Conservation (phyloP, 2,797 vertebrate species). For the Mallotus villosus region DNA sequence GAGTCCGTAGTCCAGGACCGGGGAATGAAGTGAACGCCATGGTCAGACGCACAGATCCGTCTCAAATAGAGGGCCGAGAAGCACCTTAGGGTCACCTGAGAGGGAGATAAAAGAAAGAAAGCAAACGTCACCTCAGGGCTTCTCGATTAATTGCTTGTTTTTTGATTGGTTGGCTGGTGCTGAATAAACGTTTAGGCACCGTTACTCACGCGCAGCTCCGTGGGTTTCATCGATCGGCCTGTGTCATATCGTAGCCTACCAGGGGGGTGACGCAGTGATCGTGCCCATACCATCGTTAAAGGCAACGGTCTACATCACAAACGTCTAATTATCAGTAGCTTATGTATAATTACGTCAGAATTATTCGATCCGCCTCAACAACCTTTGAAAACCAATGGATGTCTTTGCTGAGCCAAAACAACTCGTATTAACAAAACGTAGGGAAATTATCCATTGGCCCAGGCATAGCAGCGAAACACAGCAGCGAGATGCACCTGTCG, state of each 20-base stretch:
- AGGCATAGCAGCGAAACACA: constrained; percentile 9
- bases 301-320: background rate
- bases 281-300: constrained; percentile 8
- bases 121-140: background rate
- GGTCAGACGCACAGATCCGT: constrained; percentile 59
- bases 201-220: constrained; percentile 53
- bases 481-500: constrained; percentile 60
- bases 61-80: constrained; percentile 58
- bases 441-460: constrained; percentile 20
- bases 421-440: constrained; percentile 48
- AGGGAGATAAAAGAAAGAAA: constrained; percentile 44
- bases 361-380: constrained; percentile 51
- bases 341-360: background rate
- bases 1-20: constrained; percentile 42
- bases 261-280: constrained; percentile 31
- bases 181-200: constrained; percentile 53
- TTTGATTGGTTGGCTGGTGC: constrained; percentile 38
- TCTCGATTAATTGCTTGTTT: constrained; percentile 55
- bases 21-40: constrained; percentile 71
- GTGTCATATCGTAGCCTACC: constrained; percentile 45
- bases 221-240: constrained; percentile 69
- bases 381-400: constrained; percentile 31
- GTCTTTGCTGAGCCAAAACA: constrained; percentile 32
- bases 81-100: constrained; percentile 67
- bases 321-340: background rate